These are phyloP conservation scores for Buteo buteo DNA, from an alignment of 2,113 vertebrate genomes.

Conservation along the genomic window DNA sequence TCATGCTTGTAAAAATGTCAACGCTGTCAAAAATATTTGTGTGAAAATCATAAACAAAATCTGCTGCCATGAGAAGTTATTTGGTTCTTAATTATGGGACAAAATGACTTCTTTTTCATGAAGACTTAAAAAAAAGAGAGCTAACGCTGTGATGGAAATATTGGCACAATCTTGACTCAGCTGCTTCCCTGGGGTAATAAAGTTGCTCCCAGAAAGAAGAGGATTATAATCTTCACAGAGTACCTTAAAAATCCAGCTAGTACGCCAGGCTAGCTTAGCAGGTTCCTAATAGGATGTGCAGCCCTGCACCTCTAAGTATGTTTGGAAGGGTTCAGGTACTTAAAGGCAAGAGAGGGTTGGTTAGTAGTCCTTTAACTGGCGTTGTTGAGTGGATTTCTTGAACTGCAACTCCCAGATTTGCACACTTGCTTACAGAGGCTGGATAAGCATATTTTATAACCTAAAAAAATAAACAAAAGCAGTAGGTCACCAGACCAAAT, in stretches of 20 bases:
- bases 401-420: not conserved
- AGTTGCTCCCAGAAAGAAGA: constrained; percentile 42
- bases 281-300: constrained; percentile 6
- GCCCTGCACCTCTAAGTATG: not conserved
- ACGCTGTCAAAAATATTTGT: constrained; percentile 50
- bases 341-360: not conserved
- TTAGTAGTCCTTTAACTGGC: not conserved
- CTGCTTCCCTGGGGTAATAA: constrained; percentile 55
- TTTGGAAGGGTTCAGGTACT: constrained; percentile 19
- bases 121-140: not conserved
- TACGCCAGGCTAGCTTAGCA: not conserved
- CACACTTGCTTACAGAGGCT: not conserved
- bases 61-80: constrained; percentile 44
- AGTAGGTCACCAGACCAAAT: constrained; percentile 52
- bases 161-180: constrained; percentile 52
- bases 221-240: constrained; percentile 34
- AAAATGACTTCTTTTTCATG: constrained; percentile 46
- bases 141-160: constrained; percentile 45
- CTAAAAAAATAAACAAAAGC: constrained; percentile 54
- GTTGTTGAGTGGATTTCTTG: not conserved
- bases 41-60: constrained; percentile 64
- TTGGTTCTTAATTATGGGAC: constrained; percentile 44
- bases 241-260: constrained; percentile 9
- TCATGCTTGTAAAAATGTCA: constrained; percentile 60
- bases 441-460: constrained; percentile 55